Percentiles rank a stretch among this genome's conserved stretches.
phyloP scores from a whole-genome alignment of 37 sponge, comb jelly and placozoan species.

The Axinella damicornis region DNA sequence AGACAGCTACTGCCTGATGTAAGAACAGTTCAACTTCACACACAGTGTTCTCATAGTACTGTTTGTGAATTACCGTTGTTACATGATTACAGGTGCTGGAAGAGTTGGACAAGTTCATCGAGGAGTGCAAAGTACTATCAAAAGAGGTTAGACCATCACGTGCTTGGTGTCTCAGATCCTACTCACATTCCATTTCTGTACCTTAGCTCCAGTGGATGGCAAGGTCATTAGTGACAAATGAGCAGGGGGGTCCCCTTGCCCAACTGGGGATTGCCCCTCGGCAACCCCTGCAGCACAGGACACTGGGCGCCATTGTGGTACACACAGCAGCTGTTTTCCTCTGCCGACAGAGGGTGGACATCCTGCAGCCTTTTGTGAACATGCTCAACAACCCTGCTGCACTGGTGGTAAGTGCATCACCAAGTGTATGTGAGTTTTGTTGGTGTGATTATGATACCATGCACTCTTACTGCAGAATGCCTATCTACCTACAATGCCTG shows the following conservation, averaged over 20 bases:
- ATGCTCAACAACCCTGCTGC: conserved; percentile 50
- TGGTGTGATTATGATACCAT: not conserved
- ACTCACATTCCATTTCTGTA: too few species aligned
- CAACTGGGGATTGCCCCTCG: conserved; percentile 21
- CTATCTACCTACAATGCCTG: conserved; percentile 76
- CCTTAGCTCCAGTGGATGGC: conserved; percentile 41
- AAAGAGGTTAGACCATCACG: not conserved
- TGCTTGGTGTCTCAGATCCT: too few species aligned
- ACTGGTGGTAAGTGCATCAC: conserved; percentile 27
- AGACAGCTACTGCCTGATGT: conserved; percentile 24
- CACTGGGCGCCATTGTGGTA: conserved; percentile 46
- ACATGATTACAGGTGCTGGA: conserved; percentile 3
- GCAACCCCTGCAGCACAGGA: conserved; percentile 11
- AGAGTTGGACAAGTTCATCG: conserved; percentile 9
- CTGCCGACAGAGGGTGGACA: not conserved
- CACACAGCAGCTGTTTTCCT: conserved; percentile 51
- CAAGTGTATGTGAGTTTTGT: not conserved
- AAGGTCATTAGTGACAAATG: conserved; percentile 33
- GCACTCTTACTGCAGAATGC: conserved; percentile 32
- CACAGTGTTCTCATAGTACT: too few species aligned
- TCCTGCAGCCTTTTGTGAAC: conserved; percentile 56
- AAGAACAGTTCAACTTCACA: not conserved
- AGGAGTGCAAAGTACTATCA: not conserved
- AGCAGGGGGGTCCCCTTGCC: conserved; percentile 55
- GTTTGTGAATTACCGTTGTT: too few species aligned